These are phyloP conservation scores for Ibidorhyncha struthersii DNA, from an alignment of 2,113 vertebrate genomes.

Conservation along the genomic window DNA sequence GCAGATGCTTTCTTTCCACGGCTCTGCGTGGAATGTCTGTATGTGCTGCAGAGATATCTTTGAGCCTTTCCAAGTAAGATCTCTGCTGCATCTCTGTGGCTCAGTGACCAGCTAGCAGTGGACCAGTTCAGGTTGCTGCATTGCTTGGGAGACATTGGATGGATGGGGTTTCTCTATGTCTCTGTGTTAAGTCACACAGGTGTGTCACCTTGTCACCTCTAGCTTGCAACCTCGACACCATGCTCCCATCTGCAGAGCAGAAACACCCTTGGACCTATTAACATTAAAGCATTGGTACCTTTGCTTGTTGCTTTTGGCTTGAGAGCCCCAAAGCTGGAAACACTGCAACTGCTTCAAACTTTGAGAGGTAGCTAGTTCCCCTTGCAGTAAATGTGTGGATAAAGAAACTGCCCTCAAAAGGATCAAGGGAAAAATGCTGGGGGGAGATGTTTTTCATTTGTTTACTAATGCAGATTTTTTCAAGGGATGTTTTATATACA, in stretches of 20 bases:
- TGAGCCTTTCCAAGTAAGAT: background rate
- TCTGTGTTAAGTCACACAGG: background rate
- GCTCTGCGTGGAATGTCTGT: accelerated
- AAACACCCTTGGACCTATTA: background rate
- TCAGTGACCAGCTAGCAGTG: background rate
- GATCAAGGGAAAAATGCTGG: background rate
- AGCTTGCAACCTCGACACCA: background rate
- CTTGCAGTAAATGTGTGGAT: background rate
- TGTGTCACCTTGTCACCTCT: background rate
- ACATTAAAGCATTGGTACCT: background rate
- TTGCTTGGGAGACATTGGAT: background rate
- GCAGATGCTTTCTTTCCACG: background rate
- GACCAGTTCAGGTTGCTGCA: background rate
- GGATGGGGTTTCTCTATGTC: background rate
- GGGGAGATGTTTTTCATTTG: background rate
- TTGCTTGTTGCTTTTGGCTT: background rate
- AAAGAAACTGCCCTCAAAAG: background rate
- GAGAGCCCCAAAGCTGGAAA: background rate
- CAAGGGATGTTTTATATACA: background rate
- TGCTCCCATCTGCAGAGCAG: background rate
- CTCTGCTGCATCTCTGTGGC: background rate
- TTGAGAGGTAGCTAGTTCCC: background rate
- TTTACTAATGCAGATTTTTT: background rate
- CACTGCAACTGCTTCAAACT: background rate
- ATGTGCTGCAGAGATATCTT: background rate